These are phyloP conservation scores for Melikaiella ostensackeni DNA, from an alignment of 2,888 invertebrate genomes.

Conservation along the genomic window DNA sequence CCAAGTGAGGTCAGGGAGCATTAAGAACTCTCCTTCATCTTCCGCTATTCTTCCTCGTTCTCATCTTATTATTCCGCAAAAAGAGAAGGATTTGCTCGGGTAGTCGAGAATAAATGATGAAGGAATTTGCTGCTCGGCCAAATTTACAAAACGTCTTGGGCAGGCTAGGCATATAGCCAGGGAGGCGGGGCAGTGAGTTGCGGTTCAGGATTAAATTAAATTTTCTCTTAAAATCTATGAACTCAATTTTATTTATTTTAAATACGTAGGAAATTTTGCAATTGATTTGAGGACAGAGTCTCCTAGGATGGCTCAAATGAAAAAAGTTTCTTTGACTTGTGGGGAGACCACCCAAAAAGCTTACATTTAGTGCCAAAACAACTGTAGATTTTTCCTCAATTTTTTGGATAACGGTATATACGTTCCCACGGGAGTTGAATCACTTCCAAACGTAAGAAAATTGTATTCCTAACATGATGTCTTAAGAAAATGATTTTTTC, in stretches of 20 bases:
- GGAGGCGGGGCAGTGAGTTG: not conserved
- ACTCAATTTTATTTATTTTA: not conserved
- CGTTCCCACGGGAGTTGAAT: no score
- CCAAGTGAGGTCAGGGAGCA: conserved; percentile 13
- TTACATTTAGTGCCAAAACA: no score
- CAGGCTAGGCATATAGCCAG: conserved; percentile 21
- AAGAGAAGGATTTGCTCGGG: not conserved
- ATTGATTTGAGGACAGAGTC: no score
- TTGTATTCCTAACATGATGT: no score
- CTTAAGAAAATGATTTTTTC: no score
- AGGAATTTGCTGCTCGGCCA: not conserved
- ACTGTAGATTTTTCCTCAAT: no score
- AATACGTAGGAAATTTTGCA: not conserved
- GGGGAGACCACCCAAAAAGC: no score
- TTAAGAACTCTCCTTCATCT: conserved; percentile 10
- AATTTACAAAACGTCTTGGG: conserved; percentile 10
- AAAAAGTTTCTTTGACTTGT: no score
- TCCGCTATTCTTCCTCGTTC: not conserved
- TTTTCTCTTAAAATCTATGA: not conserved
- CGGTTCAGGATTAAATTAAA: not conserved
- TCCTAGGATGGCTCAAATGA: no score
- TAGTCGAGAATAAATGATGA: not conserved
- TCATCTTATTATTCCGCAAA: not conserved
- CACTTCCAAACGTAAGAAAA: no score
- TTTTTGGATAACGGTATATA: no score